Conservation (phyloP, 2,797 vertebrate genomes). For the Morus bassanus region DNA sequence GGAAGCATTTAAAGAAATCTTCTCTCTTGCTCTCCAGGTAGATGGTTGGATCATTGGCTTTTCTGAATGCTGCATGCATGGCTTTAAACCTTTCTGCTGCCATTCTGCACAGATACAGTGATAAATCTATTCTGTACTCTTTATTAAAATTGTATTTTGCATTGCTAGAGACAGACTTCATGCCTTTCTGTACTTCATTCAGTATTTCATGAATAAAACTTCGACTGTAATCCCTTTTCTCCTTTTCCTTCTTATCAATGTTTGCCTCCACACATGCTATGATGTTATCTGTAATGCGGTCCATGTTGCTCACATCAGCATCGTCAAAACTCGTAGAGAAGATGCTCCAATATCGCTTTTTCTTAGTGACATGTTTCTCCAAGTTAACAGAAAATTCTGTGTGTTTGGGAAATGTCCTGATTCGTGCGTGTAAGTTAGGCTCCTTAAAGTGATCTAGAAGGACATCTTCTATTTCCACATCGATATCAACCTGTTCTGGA, state of each 20-base stretch:
- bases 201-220: slow-evolving; percentile 61
- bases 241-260: not conserved
- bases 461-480: slow-evolving; percentile 23
- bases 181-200: not conserved
- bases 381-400: not conserved
- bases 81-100: not conserved
- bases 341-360: accelerated
- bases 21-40: slow-evolving; percentile 63
- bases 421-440: not conserved
- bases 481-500: accelerated
- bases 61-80: slow-evolving; percentile 18
- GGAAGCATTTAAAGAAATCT: slow-evolving; percentile 67
- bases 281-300: not conserved
- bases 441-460: slow-evolving; percentile 28
- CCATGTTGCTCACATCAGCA: not conserved
- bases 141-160: slow-evolving; percentile 23
- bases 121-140: slow-evolving; percentile 49
- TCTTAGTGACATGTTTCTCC: not conserved
- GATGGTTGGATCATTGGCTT: slow-evolving; percentile 26
- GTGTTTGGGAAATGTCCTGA: accelerated
- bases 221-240: slow-evolving; percentile 41
- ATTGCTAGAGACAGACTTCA: not conserved
- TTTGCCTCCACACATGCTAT: not conserved
- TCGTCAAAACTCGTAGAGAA: accelerated
- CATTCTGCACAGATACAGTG: slow-evolving; percentile 20